Conservation (phyloP, 2,113 vertebrate genomes). For the Cyanistes caeruleus region DNA sequence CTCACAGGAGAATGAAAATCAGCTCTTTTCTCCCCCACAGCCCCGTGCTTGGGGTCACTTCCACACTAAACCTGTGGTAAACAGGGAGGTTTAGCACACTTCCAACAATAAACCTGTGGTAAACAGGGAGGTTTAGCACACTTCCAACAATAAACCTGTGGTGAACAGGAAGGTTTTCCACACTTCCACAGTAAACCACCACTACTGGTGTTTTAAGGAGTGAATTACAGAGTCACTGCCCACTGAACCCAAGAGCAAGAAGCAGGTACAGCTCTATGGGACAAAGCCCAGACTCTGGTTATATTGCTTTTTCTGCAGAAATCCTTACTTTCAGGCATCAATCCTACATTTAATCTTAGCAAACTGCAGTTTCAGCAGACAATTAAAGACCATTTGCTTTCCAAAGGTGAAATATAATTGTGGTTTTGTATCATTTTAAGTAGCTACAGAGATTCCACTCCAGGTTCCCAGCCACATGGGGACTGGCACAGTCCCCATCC, state of each 20-base stretch:
- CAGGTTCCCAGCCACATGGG: not conserved
- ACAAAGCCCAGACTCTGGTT: not conserved
- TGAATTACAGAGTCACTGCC: not conserved
- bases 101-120: no score
- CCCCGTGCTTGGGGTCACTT: not conserved
- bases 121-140: no score
- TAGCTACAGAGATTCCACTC: not conserved
- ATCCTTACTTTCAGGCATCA: not conserved
- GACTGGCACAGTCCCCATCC: not conserved
- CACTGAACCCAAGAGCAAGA: not conserved
- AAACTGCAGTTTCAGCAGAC: not conserved
- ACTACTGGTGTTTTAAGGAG: no score
- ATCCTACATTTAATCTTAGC: not conserved
- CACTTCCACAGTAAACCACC: no score
- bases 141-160: no score
- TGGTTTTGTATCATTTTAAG: not conserved
- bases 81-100: no score
- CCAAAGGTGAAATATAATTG: not conserved
- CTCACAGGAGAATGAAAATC: not conserved
- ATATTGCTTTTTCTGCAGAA: not conserved
- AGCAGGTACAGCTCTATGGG: not conserved
- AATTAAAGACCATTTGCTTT: not conserved
- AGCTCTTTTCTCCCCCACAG: not conserved
- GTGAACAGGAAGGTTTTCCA: no score
- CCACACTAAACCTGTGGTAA: no score